Base-by-base conservation (phyloP, 2,113 vertebrate species). In the Oceanites oceanicus region DNA sequence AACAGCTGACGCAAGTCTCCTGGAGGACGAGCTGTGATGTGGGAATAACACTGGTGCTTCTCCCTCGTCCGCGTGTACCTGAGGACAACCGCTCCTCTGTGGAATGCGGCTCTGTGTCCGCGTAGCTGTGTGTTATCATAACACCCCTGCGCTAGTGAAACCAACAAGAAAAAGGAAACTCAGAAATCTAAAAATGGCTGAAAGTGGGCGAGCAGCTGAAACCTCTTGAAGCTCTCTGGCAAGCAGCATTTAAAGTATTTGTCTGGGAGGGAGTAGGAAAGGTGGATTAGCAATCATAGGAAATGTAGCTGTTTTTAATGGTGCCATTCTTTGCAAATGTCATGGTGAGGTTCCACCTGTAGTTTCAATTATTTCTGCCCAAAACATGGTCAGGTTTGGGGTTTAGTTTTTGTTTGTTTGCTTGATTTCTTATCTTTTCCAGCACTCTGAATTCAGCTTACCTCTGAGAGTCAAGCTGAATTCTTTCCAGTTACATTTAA, bases 1-100 rank as follows among this genome's bases (percentile, higher is more conserved):
- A 14, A 4, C 3, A 2, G 63, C 26, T 34, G 52, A 6, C 3
- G 11, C 1, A 3, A 17, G 29, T 15, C 16, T 55, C 30, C 14
- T 4, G 2, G 40, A 30, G 52, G 32, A 34, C 0, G 1, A 19
- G 29, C 1, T 17, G 62, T 9, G 38, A 4, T 11, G 29, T 4
- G 14, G 44, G 56, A 17, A 3, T 17, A 6, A 4, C 2, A 13
- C 1, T 17, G 42, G 76, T 44, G 52, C 42, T 30, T 59, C 52
- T 36, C 10, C n/a, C 16, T 3, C 0, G 2, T 3, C 9, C 1
- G 0, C 10, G 36, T 11, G n/a, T 23, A 15, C 32, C 55, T 11
- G 23, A 25, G 49, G 50, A 45, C 15, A 13, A 3, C 22, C 23
- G 0, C 4, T 32, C 56, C 85, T 38, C 42, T 0, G 0, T 10